Evolutionary conservation across 2,797 vertebrate species (phyloP).

Genomic region (Chaetophractus vellerosus): DNA sequence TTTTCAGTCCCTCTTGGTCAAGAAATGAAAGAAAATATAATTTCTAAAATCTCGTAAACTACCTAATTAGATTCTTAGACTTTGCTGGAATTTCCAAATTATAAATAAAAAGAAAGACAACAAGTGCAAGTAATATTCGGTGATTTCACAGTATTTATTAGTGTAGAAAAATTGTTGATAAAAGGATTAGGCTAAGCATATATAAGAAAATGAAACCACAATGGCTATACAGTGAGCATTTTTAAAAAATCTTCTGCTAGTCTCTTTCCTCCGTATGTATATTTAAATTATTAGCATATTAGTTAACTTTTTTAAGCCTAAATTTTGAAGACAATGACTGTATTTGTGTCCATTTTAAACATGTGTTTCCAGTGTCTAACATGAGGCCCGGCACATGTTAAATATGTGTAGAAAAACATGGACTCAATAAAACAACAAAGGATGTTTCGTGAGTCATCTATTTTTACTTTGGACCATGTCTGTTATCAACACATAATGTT

Average conservation of each 20-base stretch:
- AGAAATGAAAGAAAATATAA: background rate
- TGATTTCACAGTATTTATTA: background rate
- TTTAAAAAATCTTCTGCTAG: background rate
- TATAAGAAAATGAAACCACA: background rate
- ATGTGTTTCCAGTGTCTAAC: background rate
- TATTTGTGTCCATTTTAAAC: background rate
- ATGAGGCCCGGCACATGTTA: background rate
- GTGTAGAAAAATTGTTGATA: background rate
- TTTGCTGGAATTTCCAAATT: background rate
- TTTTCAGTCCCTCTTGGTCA: background rate
- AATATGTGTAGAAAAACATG: background rate
- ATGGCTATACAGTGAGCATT: background rate
- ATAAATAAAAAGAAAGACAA: background rate
- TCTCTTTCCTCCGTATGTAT: background rate
- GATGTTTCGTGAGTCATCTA: background rate
- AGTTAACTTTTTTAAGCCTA: too few species aligned
- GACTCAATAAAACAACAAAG: background rate
- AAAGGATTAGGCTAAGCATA: background rate
- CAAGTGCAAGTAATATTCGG: background rate
- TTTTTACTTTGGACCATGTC: background rate
- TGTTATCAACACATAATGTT: background rate
- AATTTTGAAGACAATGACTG: background rate
- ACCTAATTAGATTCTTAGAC: background rate
- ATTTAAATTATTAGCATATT: background rate
- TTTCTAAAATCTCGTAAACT: background rate